phyloP scores from a whole-genome alignment of 1,140 invertebrate species.

The Mizuhopecten yessoensis region DNA sequence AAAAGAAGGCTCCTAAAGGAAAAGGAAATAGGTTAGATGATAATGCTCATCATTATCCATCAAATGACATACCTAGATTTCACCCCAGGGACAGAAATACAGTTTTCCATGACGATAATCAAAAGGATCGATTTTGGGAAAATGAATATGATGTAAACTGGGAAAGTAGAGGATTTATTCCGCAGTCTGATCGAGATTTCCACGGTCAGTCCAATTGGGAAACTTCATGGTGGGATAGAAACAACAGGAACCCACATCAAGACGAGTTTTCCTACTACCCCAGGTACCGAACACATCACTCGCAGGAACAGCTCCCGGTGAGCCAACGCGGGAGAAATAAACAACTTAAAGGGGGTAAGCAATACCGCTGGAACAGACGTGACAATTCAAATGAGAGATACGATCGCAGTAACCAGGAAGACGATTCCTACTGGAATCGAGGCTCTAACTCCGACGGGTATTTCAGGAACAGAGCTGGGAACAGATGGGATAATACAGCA shows the following conservation, averaged over 20 bases:
- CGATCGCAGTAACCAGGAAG: background rate
- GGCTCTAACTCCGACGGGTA: background rate
- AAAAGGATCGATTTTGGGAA: background rate
- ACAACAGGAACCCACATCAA: background rate
- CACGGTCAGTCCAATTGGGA: background rate
- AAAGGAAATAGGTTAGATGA: background rate
- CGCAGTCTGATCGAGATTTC: background rate
- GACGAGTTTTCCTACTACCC: background rate
- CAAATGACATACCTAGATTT: background rate
- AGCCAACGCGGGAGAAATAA: background rate
- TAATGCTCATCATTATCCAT: background rate
- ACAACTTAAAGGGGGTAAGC: background rate
- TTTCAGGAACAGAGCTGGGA: background rate
- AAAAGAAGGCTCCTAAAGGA: background rate
- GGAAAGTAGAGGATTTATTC: background rate
- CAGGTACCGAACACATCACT: background rate
- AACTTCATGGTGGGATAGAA: background rate
- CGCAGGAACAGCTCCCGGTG: background rate
- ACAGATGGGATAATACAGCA: background rate
- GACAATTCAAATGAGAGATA: constrained; percentile 21
- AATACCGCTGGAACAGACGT: background rate
- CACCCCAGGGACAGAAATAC: background rate
- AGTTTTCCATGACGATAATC: background rate
- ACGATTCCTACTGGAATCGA: background rate
- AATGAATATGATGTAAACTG: background rate